These are phyloP conservation scores for Sinhomidia bicolor DNA, from an alignment of 2,888 invertebrate species.

Conservation along the genomic window DNA sequence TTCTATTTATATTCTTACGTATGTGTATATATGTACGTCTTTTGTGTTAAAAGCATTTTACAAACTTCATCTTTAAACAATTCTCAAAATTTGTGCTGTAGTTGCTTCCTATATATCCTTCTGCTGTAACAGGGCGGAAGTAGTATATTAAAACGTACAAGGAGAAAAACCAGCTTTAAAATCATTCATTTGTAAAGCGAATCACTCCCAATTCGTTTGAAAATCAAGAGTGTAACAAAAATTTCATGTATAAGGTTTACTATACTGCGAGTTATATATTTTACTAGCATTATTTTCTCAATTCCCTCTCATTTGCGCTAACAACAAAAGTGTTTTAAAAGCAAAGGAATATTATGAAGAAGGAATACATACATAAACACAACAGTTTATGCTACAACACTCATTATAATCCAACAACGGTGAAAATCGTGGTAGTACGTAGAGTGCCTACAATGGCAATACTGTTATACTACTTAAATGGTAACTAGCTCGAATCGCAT, in stretches of 20 bases:
- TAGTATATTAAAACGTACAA: conserved; percentile 64
- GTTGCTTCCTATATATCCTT: too few species aligned
- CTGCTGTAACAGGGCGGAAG: conserved; percentile 53
- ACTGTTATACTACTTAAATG: conserved; percentile 5
- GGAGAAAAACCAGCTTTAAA: conserved; percentile 66
- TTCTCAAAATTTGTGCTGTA: too few species aligned
- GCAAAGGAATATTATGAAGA: neutral
- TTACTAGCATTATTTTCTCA: too few species aligned
- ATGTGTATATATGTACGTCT: too few species aligned
- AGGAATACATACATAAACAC: neutral
- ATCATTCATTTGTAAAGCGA: conserved; percentile 67
- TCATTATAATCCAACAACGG: neutral
- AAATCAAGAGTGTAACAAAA: conserved; percentile 33
- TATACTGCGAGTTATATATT: neutral
- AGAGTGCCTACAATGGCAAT: neutral
- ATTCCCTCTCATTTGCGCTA: conserved; percentile 34
- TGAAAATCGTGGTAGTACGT: neutral
- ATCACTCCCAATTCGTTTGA: conserved; percentile 51
- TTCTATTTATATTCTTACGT: too few species aligned
- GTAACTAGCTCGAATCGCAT: conserved; percentile 1
- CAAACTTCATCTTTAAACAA: too few species aligned
- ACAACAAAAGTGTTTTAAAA: too few species aligned
- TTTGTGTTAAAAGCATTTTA: too few species aligned
- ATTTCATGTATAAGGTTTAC: neutral
- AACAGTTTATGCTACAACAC: neutral